Percentiles rank a stretch among this genome's conserved stretches.
These are phyloP conservation scores for Odontothrips loti DNA, from an alignment of 2,888 invertebrate genomes.

Conservation along the genomic window DNA sequence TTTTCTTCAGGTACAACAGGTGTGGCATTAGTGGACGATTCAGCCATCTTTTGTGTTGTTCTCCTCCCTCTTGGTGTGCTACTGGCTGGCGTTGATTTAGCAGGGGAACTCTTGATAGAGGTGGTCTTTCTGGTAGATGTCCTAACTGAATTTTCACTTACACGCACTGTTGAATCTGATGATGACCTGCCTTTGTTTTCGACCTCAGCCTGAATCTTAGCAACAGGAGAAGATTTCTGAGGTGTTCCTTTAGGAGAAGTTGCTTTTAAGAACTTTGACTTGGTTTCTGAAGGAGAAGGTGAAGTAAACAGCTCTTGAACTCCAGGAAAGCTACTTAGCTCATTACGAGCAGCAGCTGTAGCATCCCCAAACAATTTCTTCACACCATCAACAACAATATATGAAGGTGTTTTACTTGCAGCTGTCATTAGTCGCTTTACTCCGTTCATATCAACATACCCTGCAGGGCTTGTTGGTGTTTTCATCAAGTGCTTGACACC, in stretches of 20 bases:
- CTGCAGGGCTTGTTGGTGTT: not conserved
- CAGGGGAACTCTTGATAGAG: not conserved
- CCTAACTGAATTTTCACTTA: no score
- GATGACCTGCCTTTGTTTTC: not conserved
- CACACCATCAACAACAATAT: slow-evolving; percentile 13
- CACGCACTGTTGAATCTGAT: not conserved
- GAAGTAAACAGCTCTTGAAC: slow-evolving; percentile 1
- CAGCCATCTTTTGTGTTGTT: not conserved
- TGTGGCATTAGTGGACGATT: not conserved
- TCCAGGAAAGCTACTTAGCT: not conserved
- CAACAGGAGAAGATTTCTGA: not conserved
- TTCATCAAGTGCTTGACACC: not conserved
- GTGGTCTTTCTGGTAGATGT: no score
- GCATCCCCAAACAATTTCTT: not conserved
- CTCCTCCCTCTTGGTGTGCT: not conserved
- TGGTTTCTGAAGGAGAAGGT: not conserved
- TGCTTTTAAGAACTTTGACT: not conserved
- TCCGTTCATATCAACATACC: not conserved
- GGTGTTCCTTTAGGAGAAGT: not conserved
- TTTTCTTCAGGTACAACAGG: not conserved
- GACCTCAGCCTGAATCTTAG: not conserved
- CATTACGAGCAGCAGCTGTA: not conserved
- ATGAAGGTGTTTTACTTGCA: not conserved
- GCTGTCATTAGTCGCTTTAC: not conserved
- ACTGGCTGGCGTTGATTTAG: not conserved